Evolutionary conservation across 2,888 invertebrate genomes (phyloP).

Genomic region (Mechanitis messenoides): DNA sequence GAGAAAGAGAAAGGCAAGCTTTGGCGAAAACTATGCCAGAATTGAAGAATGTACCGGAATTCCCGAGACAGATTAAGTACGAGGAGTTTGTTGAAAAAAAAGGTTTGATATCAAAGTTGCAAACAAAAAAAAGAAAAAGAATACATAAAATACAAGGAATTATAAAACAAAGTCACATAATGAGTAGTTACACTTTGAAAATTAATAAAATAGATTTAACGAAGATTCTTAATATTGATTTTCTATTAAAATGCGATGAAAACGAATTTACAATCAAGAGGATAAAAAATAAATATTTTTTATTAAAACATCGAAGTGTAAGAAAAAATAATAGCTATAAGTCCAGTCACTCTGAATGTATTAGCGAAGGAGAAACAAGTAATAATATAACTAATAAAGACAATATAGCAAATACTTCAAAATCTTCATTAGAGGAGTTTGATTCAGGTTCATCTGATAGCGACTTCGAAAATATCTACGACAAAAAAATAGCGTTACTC

Average conservation of each 20-base stretch:
- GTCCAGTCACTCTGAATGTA: not conserved
- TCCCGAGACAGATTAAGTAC: slow-evolving; percentile 61
- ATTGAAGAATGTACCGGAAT: slow-evolving; percentile 58
- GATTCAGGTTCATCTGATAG: slow-evolving; percentile 58
- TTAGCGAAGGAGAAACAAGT: slow-evolving; percentile 11
- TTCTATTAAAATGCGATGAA: not conserved
- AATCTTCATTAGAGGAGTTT: slow-evolving; percentile 53
- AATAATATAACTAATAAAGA: slow-evolving; percentile 29
- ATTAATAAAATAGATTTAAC: too few relatives aligned
- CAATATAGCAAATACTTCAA: slow-evolving; percentile 34
- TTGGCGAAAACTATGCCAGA: slow-evolving; percentile 69
- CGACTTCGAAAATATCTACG: slow-evolving; percentile 48
- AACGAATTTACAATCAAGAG: slow-evolving; percentile 11
- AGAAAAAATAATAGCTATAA: not conserved
- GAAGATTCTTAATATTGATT: too few relatives aligned
- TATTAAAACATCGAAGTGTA: not conserved
- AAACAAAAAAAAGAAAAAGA: slow-evolving; percentile 18
- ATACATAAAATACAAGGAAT: slow-evolving; percentile 41
- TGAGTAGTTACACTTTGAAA: too few relatives aligned
- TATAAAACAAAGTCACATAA: slow-evolving; percentile 15
- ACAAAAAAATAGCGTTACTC: slow-evolving; percentile 42
- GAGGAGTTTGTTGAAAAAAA: slow-evolving; percentile 48
- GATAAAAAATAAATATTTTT: slow-evolving; percentile 3
- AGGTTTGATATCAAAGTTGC: slow-evolving; percentile 55
- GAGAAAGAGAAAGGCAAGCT: slow-evolving; percentile 68